A percentile compares a stretch with the other conserved stretches of the same genome.
These are phyloP conservation scores for Harpalus rufipes DNA, from an alignment of 2,888 invertebrate genomes.

Conservation along the genomic window DNA sequence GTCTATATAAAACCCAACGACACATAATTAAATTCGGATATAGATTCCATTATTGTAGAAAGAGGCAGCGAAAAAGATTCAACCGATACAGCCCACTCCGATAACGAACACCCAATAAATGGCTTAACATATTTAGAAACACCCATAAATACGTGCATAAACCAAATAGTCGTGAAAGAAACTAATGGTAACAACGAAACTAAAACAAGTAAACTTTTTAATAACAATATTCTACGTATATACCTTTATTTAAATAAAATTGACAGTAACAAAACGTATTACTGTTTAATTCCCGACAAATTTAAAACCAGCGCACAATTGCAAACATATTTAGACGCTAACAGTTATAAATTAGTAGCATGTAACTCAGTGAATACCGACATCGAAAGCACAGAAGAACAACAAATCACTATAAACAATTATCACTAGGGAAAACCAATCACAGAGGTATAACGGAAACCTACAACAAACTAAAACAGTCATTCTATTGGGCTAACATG, in stretches of 20 bases:
- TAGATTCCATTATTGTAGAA: too few relatives aligned
- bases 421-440: not conserved
- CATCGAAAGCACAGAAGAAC: conserved; percentile 19
- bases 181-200: too few relatives aligned
- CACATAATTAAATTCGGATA: too few relatives aligned
- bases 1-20: too few relatives aligned
- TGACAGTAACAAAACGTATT: not conserved
- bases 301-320: not conserved
- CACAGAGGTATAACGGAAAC: conserved; percentile 7
- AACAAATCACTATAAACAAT: not conserved
- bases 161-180: too few relatives aligned
- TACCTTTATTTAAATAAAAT: not conserved
- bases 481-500: too few relatives aligned
- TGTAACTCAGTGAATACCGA: too few relatives aligned
- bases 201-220: too few relatives aligned
- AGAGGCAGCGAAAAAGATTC: too few relatives aligned
- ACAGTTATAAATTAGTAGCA: too few relatives aligned
- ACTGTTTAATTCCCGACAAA: not conserved
- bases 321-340: not conserved
- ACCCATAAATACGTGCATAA: conserved; percentile 27
- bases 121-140: conserved; percentile 40
- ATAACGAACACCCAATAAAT: conserved; percentile 33
- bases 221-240: conserved; percentile 26
- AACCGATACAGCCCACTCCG: too few relatives aligned
- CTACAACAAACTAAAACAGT: too few relatives aligned